Base-by-base conservation (phyloP, 2,888 invertebrate species). In the Meganola albula region DNA sequence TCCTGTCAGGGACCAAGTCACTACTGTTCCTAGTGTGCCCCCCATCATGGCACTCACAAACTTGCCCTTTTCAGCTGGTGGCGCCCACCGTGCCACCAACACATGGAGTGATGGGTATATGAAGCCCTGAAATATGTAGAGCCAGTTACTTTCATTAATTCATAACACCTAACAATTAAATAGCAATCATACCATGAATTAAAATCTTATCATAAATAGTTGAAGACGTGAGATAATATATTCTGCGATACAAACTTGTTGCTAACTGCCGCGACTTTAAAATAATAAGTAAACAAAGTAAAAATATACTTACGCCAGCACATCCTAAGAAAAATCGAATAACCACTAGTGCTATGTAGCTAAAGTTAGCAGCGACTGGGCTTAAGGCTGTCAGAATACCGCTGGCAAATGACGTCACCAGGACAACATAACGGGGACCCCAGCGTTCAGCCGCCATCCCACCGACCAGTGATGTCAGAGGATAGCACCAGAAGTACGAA, bases 1-100 rank as follows among this genome's bases (percentile, higher is more conserved):
- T 2, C 92, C 92, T 14, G 91, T 88, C 2, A 92, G 63, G 0
- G 91, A 91, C 88, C 91, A 92, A 0, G 92, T 90, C 1, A 91
- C 72, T 1, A 92, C 90, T 0, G 92, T 92, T 2, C 91, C 92
- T 31, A 93, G 83, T 0, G 92, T 91, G 3, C 92, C 92, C 7
- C 92, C 92, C 87, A 92, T 89, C 53, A 92, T 77, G 0, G 92
- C 89, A 51, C 91, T 90, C 1, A 92, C 83, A 57, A 93, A 92
- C 58, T 92, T 90, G 5, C 92, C 90, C 61, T 90, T 92, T 61
- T 93, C 92, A n/a, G 88, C 85, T 1, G 92, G 92, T 0, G 93
- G 92, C 0, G 91, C 87, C 93, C 93, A 93, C 53, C 89, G 87
- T 0, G 92, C 91, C 3, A 93, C 89, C 36, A 93, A 59, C 2